Evolutionary conservation across 2,113 vertebrate genomes (phyloP).

Genomic region (Crotalus horridus): DNA sequence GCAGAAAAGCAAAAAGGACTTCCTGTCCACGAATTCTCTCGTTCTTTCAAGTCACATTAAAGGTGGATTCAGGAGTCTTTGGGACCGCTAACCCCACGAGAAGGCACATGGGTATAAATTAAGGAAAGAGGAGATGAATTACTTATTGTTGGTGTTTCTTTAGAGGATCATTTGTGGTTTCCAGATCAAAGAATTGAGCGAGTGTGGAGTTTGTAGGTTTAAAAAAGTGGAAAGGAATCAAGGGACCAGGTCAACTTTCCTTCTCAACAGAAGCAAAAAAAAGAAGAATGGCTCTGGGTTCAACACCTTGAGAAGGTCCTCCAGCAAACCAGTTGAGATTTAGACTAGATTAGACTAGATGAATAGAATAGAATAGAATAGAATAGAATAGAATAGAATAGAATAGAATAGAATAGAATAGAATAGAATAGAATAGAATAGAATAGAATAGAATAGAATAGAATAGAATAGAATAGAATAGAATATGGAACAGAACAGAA

Average conservation of each 20-base stretch:
- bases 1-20: not conserved
- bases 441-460: no score
- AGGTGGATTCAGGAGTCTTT: not conserved
- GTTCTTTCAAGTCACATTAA: not conserved
- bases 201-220: not conserved
- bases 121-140: not conserved
- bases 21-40: not conserved
- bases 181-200: not conserved
- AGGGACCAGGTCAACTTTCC: not conserved
- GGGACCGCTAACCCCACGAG: not conserved
- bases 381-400: no score
- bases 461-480: no score
- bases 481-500: no score
- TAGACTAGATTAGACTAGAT: not conserved
- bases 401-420: no score
- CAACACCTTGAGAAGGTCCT: not conserved
- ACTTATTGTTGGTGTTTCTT: not conserved
- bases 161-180: not conserved
- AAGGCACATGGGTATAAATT: not conserved
- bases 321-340: not conserved
- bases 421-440: no score
- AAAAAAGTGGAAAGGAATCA: not conserved
- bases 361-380: no score
- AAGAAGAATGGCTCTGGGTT: not conserved
- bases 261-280: not conserved